Evolutionary conservation across 2,888 invertebrate species (phyloP), one percentile per base, ranked within the genome.

Genomic region (Tineola bisselliella): DNA sequence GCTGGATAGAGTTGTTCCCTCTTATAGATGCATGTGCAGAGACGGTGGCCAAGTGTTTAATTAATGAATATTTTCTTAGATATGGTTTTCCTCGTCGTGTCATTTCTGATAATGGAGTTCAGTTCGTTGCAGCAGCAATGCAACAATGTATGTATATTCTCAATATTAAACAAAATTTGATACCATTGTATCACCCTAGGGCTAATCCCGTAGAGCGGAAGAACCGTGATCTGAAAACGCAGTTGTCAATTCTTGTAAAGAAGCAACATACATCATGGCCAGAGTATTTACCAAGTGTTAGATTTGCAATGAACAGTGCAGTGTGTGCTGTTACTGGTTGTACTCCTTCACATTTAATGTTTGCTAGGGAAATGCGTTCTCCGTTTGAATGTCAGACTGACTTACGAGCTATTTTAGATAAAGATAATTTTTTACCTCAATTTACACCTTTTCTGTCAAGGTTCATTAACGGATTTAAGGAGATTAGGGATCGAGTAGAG

Each of bases 71-170:
- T 4, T 66, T 74, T 38, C 44, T 72, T 4, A 63, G 70, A 12
- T 71, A 67, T 62, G 72, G 70, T 6, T 43, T 67, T 5, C 69
- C 69, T 0, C 38, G 71, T 11, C 54, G 68, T 12, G 61, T 72
- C 0, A 63, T 69, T 12, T 66, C 65, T 5, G 69, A 73, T 58
- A 74, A 74, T 18, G 72, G 71, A 0, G 62, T 65, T 0, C 71
- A 73, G 57, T 70, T 71, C 58, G 63, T 72, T 0, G 65, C 68
- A 0, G 66, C 64, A 0, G 44, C 69, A 2, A 70, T 71, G 69
- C 71, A 71, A 33, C 61, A 69, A 30, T 59, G 67, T 0, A 30
- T 61, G 57, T 58, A 25, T 13, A 65, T 59, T 0, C 59, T 66
- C 1, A 65, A 62, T 1, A 65, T 70, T 18, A 52, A 65, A 18